Conservation (phyloP, 1,140 invertebrate species). For the Drosophila kanapiae region DNA sequence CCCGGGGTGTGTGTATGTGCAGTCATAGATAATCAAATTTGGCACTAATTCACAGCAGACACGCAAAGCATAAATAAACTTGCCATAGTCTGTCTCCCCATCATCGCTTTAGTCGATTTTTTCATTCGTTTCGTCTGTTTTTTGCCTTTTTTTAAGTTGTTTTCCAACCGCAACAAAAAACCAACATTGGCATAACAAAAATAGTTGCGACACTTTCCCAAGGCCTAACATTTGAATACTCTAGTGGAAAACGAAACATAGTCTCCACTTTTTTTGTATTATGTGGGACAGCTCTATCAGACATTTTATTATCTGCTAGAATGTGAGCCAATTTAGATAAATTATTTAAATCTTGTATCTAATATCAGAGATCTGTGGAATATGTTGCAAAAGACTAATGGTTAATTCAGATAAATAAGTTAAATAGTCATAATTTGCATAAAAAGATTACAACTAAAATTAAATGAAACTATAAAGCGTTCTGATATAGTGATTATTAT, state of each 20-base stretch:
- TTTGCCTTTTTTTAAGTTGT: conserved; percentile 26
- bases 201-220: conserved; percentile 32
- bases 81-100: conserved; percentile 62
- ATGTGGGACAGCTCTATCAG: not conserved
- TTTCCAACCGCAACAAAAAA: conserved; percentile 60
- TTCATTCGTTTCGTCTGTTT: conserved; percentile 6
- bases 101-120: conserved; percentile 55
- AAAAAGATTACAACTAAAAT: not conserved
- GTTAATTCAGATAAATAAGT: not conserved
- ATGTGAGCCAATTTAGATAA: conserved; percentile 6
- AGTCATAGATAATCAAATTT: conserved; percentile 82
- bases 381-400: not conserved
- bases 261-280: not conserved
- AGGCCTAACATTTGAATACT: conserved; percentile 32
- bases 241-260: conserved; percentile 8
- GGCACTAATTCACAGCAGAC: conserved; percentile 82
- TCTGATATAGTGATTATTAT: too few species aligned
- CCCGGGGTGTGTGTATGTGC: conserved; percentile 48
- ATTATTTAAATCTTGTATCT: conserved; percentile 3
- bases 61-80: conserved; percentile 84
- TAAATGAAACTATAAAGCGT: too few species aligned
- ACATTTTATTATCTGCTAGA: not conserved
- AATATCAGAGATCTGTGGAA: not conserved
- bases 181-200: conserved; percentile 29
- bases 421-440: not conserved